A percentile compares a stretch with the other conserved stretches of the same genome.
Conservation (phyloP, 2,888 invertebrate genomes). For the Dinocampus coccinellae region DNA sequence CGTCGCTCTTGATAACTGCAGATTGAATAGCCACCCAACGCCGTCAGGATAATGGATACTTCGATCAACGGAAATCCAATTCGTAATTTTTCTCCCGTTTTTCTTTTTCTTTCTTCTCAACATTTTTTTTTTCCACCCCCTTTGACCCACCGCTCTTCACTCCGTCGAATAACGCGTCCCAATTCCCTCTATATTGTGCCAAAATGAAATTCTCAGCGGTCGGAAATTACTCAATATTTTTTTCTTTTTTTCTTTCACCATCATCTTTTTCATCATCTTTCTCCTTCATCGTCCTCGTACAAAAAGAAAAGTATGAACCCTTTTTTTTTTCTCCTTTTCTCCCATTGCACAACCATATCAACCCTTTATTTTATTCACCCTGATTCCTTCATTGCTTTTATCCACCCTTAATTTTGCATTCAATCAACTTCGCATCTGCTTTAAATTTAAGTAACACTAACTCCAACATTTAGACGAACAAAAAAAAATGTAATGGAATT, state of each 20-base stretch:
- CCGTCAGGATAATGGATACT: constrained; percentile 41
- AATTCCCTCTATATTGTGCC: constrained; percentile 26
- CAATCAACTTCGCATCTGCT: constrained; percentile 29
- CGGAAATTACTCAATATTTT: constrained; percentile 36
- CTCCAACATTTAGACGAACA: not conserved
- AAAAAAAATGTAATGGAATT: too few species aligned
- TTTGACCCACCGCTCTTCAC: not conserved
- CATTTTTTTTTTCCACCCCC: not conserved
- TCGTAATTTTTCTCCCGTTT: constrained; percentile 33
- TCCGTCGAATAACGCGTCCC: not conserved
- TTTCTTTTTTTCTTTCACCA: too few species aligned
- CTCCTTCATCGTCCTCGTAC: not conserved
- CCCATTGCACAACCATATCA: too few species aligned
- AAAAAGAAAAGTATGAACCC: not conserved
- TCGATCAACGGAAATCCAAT: constrained; percentile 41
- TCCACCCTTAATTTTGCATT: constrained; percentile 20
- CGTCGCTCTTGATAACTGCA: constrained; percentile 42
- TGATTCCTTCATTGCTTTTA: constrained; percentile 1
- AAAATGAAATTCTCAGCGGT: constrained; percentile 32
- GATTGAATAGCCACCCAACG: constrained; percentile 43
- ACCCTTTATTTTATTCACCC: not conserved
- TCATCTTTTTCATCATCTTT: too few species aligned
- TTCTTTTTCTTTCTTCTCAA: constrained; percentile 2
- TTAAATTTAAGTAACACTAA: not conserved
- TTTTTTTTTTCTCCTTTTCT: constrained; percentile 10